These are phyloP conservation scores for Dipodomys merriami DNA, from an alignment of 2,113 vertebrate species.

Conservation along the genomic window DNA sequence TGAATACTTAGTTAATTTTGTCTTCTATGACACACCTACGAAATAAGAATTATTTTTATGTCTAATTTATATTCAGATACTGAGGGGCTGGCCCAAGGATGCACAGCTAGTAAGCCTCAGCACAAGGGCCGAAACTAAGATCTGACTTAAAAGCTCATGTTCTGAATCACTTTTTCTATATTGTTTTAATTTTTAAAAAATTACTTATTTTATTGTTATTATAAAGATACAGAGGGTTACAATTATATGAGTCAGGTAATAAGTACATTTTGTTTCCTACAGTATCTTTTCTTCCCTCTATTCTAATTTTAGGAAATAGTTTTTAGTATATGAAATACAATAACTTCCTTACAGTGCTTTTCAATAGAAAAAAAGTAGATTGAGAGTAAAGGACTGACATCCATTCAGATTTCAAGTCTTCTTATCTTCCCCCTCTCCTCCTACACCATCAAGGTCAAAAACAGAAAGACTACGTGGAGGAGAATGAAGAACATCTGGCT, in stretches of 20 bases:
- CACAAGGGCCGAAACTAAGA: conserved; percentile 48
- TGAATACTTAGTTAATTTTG: conserved; percentile 44
- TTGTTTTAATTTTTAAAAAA: conserved; percentile 31
- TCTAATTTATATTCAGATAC: conserved; percentile 12
- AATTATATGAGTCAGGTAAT: too few species aligned
- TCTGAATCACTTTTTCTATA: conserved; percentile 12
- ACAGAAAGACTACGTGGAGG: background rate
- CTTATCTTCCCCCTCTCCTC: background rate
- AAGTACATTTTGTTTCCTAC: too few species aligned
- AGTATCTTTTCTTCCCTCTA: background rate
- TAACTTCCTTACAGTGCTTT: conserved; percentile 28
- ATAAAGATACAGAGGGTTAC: too few species aligned
- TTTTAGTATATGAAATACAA: conserved; percentile 10
- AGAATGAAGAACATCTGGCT: conserved; percentile 56
- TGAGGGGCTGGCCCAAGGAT: conserved; percentile 3
- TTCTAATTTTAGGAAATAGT: conserved; percentile 49
- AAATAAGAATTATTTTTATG: conserved; percentile 48
- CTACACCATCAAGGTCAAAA: background rate
- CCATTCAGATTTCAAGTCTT: background rate
- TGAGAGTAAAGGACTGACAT: conserved; percentile 45
- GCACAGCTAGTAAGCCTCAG: conserved; percentile 1
- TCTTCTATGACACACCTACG: background rate
- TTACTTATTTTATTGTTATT: too few species aligned
- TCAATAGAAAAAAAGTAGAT: conserved; percentile 27
- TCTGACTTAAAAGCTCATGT: background rate